Conservation (phyloP, 2,888 invertebrate species). For the Meliscaeva auricollis region DNA sequence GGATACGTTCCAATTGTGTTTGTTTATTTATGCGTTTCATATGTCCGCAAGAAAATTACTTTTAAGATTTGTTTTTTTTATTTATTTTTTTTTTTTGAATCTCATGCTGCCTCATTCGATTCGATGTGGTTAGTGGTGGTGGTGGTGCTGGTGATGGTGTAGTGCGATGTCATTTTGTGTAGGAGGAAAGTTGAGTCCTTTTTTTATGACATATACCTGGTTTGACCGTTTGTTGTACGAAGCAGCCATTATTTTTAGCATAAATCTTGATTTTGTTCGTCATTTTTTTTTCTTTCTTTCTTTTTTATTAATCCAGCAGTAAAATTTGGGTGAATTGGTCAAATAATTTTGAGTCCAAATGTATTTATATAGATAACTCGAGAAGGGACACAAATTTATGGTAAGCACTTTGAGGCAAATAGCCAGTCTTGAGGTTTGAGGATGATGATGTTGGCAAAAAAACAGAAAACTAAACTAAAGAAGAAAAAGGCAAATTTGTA, state of each 20-base stretch:
- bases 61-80: slow-evolving; percentile 61
- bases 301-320: slow-evolving; percentile 65
- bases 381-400: slow-evolving; percentile 73
- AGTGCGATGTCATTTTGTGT: too few species aligned
- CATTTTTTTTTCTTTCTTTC: background rate
- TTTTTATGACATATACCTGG: slow-evolving; percentile 75
- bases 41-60: slow-evolving; percentile 76
- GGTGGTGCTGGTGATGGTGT: slow-evolving; percentile 11
- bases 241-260: slow-evolving; percentile 49
- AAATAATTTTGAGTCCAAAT: slow-evolving; percentile 47
- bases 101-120: slow-evolving; percentile 36
- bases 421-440: slow-evolving; percentile 28
- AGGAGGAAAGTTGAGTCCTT: slow-evolving; percentile 34
- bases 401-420: slow-evolving; percentile 53
- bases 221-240: slow-evolving; percentile 55
- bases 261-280: slow-evolving; percentile 62
- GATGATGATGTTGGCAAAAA: slow-evolving; percentile 56
- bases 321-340: slow-evolving; percentile 73
- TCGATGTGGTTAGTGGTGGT: slow-evolving; percentile 58
- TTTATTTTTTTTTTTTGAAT: slow-evolving; percentile 50
- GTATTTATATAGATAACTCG: slow-evolving; percentile 61
- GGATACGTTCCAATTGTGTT: slow-evolving; percentile 71
- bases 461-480: background rate
- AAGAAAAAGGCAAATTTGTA: slow-evolving; percentile 33
- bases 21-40: slow-evolving; percentile 76